Conservation (phyloP, 2,113 vertebrate species). For the Datnioides undecimradiatus region DNA sequence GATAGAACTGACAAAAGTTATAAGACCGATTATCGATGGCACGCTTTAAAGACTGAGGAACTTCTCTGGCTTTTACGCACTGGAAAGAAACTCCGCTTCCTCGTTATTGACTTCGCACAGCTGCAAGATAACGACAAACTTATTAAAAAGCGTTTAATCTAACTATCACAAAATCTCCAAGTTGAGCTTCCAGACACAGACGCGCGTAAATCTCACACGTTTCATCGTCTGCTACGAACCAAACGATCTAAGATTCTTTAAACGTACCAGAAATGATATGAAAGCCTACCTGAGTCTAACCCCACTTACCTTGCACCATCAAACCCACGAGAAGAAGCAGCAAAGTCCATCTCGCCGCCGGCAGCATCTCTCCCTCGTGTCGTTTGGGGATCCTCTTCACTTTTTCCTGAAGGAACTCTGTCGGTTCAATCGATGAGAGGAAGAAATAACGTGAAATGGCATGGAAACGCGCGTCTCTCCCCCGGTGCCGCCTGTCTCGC, state of each 20-base stretch:
- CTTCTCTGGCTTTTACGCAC: slow-evolving; percentile 5
- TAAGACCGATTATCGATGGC: neutral
- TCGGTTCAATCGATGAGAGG: slow-evolving; percentile 1
- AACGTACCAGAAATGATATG: neutral
- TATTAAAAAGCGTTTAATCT: neutral
- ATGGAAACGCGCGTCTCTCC: slow-evolving; percentile 21
- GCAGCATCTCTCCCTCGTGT: slow-evolving; percentile 70
- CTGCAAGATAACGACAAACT: slow-evolving; percentile 10
- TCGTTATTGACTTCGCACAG: neutral
- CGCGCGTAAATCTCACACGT: neutral
- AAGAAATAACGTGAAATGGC: slow-evolving; percentile 12
- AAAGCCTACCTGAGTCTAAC: neutral
- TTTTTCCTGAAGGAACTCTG: slow-evolving; percentile 20
- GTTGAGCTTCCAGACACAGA: neutral
- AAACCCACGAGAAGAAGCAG: slow-evolving; percentile 72
- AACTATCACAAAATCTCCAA: neutral
- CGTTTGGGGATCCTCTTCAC: slow-evolving; percentile 35
- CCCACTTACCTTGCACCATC: slow-evolving; percentile 75
- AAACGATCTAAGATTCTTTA: neutral
- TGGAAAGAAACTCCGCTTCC: neutral
- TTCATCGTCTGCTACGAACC: neutral
- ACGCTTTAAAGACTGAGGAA: neutral
- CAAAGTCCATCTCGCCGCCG: slow-evolving; percentile 66
- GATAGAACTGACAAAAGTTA: slow-evolving; percentile 16
- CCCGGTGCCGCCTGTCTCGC: slow-evolving; percentile 37